Evolutionary conservation across 2,113 vertebrate genomes (phyloP), one percentile per base, ranked within the genome.

Genomic region (Thalassarche chlororhynchos): DNA sequence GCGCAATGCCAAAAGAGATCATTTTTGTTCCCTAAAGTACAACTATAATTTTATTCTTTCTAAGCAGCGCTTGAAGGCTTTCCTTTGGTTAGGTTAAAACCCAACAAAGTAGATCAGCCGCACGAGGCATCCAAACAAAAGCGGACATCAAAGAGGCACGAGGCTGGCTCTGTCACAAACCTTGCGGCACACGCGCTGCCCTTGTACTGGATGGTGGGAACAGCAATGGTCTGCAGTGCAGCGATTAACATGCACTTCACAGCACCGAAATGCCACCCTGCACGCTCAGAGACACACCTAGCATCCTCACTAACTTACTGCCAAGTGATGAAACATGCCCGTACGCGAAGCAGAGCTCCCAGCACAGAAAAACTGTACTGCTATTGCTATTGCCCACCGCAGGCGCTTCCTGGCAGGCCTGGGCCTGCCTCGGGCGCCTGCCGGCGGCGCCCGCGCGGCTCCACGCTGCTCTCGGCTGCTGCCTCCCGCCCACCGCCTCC

Each of bases 381-480:
- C 8, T 32, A 10, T 1, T 1, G 62, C 60, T 15, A 4, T 0
- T 57, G 76, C 42, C 38, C 57, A 14, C 40, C 4, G 8, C 44
- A 19, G 24, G 23, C 5, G 16, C 82, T 88, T 76, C 60, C 72
- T 74, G 17, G 34, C 92, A 42, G 82, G 60, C 77, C 85, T 6
- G 72, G 79, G 44, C 72, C 66, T 7, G 46, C 23, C 3, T 2
- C n/a, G 11, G 78, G n/a, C 72, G 5, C 62, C 3, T 8, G 5
- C 23, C 8, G 12, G 61, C 62, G 3, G 1, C 19, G 1, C 51
- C 98, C 97, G 94, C 96, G 19, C 74, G 12, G 98, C 98, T 98
- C 98, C 97, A 95, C 96, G 97, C 98, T 98, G 98, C 98, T 98
- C 98, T 85, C 98, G 98, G 77, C 98, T 98, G 98, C 98, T 98